A percentile compares a stretch with the other conserved stretches of the same genome.
Conservation (phyloP, 1,140 invertebrate species). For the Araneus ventricosus region DNA sequence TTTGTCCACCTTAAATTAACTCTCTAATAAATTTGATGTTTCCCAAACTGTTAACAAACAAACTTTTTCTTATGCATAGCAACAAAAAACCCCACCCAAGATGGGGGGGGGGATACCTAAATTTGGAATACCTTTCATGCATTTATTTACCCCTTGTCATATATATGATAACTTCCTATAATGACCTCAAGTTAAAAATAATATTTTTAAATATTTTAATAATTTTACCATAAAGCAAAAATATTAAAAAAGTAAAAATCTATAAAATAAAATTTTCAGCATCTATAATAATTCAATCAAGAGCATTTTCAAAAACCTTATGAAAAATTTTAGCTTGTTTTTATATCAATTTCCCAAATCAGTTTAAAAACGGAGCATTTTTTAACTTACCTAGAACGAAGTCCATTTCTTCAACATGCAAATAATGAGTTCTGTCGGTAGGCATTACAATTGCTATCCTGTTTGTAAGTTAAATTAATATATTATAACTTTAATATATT, state of each 20-base stretch:
- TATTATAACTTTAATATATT: neutral
- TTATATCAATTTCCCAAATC: neutral
- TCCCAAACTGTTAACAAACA: no score
- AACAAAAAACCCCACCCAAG: no score
- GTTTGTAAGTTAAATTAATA: neutral
- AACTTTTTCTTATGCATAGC: no score
- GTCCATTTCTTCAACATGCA: constrained; percentile 59
- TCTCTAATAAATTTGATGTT: no score
- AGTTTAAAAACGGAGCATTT: neutral
- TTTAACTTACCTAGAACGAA: constrained; percentile 27
- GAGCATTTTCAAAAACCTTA: neutral
- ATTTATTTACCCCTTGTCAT: no score
- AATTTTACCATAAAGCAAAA: neutral
- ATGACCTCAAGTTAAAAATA: no score
- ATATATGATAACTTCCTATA: no score
- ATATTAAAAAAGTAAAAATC: neutral
- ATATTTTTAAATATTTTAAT: neutral
- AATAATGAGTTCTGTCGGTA: constrained; percentile 67
- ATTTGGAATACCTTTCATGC: no score
- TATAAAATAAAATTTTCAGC: no score
- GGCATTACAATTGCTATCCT: constrained; percentile 72
- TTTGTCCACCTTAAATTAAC: no score
- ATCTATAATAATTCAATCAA: neutral
- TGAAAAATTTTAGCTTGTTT: neutral
- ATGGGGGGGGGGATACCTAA: no score